Conservation (phyloP, 2,888 invertebrate species). For the Sinotaia quadrata region DNA sequence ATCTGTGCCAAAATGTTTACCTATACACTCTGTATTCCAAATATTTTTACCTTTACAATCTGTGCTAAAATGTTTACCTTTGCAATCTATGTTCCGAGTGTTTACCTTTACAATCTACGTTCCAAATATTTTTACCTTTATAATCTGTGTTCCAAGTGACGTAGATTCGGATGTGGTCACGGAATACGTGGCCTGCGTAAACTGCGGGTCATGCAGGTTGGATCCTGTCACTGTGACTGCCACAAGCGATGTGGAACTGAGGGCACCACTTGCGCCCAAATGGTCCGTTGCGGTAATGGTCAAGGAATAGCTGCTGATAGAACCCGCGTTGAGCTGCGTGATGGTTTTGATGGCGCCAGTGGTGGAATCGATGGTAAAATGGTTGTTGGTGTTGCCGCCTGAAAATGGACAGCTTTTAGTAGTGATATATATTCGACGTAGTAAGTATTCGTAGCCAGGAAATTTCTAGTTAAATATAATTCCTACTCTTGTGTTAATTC, state of each 20-base stretch:
- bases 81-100: background rate
- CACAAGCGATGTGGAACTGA: slow-evolving; percentile 89
- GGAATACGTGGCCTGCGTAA: slow-evolving; percentile 34
- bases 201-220: slow-evolving; percentile 47
- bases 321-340: slow-evolving; percentile 47
- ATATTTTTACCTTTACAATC: too few species aligned
- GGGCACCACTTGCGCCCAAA: slow-evolving; percentile 77
- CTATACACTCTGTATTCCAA: too few species aligned
- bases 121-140: slow-evolving; percentile 7
- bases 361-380: slow-evolving; percentile 45
- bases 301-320: slow-evolving; percentile 40
- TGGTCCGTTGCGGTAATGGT: slow-evolving; percentile 42
- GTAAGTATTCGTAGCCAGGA: too few species aligned
- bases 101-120: background rate
- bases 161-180: slow-evolving; percentile 37
- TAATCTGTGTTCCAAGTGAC: slow-evolving; percentile 36
- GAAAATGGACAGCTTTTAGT: background rate
- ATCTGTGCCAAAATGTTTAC: too few species aligned
- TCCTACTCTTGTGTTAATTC: too few species aligned
- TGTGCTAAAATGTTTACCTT: too few species aligned
- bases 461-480: too few species aligned
- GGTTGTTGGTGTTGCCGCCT: slow-evolving; percentile 45
- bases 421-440: too few species aligned
- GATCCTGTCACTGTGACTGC: slow-evolving; percentile 39
- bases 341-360: slow-evolving; percentile 45